These are phyloP conservation scores for Lymantria dispar DNA, from an alignment of 2,888 invertebrate species.

Conservation along the genomic window DNA sequence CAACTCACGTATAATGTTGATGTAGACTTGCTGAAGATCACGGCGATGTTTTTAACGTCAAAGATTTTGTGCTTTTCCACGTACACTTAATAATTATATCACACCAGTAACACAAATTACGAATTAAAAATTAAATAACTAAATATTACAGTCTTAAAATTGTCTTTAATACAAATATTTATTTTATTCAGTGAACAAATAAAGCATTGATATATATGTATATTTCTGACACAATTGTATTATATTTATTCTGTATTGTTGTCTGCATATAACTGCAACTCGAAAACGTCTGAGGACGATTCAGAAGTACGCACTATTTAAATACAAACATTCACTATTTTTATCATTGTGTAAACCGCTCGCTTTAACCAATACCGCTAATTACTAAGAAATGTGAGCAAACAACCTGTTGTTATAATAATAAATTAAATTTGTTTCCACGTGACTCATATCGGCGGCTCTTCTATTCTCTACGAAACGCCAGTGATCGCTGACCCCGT, in stretches of 20 bases:
- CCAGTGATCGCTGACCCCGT: slow-evolving; percentile 65
- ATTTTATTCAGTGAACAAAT: too few species aligned
- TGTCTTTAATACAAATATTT: too few species aligned
- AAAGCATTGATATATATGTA: too few species aligned
- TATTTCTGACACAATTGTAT: neutral
- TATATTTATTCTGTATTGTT: neutral
- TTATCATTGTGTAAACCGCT: slow-evolving; percentile 54
- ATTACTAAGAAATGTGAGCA: slow-evolving; percentile 63
- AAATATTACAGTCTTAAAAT: too few species aligned
- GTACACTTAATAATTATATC: slow-evolving; percentile 5
- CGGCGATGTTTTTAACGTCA: slow-evolving; percentile 7
- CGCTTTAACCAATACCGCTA: slow-evolving; percentile 41
- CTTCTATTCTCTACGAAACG: slow-evolving; percentile 49
- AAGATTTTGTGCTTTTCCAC: slow-evolving; percentile 8
- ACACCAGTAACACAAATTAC: neutral
- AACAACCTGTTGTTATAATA: slow-evolving; percentile 57
- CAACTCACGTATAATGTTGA: slow-evolving; percentile 61
- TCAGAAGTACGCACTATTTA: slow-evolving; percentile 27
- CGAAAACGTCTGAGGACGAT: slow-evolving; percentile 31
- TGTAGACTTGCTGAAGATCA: slow-evolving; percentile 38
- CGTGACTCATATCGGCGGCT: slow-evolving; percentile 58
- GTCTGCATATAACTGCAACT: slow-evolving; percentile 32
- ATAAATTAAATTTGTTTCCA: slow-evolving; percentile 50
- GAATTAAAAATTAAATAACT: neutral
- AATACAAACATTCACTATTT: slow-evolving; percentile 37